A percentile compares a stretch with the other conserved stretches of the same genome.
phyloP scores from a whole-genome alignment of 1,140 invertebrate genomes.

The Drosophila pectinifera region DNA sequence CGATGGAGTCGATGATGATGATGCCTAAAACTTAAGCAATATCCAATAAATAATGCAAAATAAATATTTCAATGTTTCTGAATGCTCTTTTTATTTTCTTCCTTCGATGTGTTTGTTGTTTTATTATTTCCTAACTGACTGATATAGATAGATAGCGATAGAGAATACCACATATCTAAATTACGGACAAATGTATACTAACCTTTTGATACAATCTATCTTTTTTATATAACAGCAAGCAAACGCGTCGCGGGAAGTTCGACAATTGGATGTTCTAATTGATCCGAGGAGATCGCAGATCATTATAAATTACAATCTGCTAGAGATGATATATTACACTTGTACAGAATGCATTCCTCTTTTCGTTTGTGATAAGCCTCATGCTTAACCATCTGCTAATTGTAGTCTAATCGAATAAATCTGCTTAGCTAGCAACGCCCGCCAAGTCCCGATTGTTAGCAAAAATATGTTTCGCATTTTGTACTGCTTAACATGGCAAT shows the following conservation, averaged over 20 bases:
- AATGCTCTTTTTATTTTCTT: slow-evolving; percentile 40
- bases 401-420: slow-evolving; percentile 60
- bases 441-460: slow-evolving; percentile 55
- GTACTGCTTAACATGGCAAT: slow-evolving; percentile 33
- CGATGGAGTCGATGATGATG: slow-evolving; percentile 56
- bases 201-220: slow-evolving; percentile 57
- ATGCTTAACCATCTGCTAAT: slow-evolving; percentile 42
- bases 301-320: slow-evolving; percentile 21
- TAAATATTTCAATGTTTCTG: slow-evolving; percentile 68
- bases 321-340: slow-evolving; percentile 28
- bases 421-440: slow-evolving; percentile 48
- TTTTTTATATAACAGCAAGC: slow-evolving; percentile 66
- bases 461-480: slow-evolving; percentile 66
- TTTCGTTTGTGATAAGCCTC: slow-evolving; percentile 71
- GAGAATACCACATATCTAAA: slow-evolving; percentile 44
- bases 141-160: slow-evolving; percentile 32
- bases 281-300: slow-evolving; percentile 15
- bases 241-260: slow-evolving; percentile 77
- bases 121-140: slow-evolving; percentile 8
- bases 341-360: slow-evolving; percentile 63
- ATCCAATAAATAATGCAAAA: slow-evolving; percentile 70
- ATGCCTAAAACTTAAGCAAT: slow-evolving; percentile 71
- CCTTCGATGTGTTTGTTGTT: slow-evolving; percentile 27
- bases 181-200: slow-evolving; percentile 18
- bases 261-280: slow-evolving; percentile 83